These are phyloP conservation scores for Chymomyza costata DNA, from an alignment of 1,140 invertebrate genomes.

Conservation along the genomic window DNA sequence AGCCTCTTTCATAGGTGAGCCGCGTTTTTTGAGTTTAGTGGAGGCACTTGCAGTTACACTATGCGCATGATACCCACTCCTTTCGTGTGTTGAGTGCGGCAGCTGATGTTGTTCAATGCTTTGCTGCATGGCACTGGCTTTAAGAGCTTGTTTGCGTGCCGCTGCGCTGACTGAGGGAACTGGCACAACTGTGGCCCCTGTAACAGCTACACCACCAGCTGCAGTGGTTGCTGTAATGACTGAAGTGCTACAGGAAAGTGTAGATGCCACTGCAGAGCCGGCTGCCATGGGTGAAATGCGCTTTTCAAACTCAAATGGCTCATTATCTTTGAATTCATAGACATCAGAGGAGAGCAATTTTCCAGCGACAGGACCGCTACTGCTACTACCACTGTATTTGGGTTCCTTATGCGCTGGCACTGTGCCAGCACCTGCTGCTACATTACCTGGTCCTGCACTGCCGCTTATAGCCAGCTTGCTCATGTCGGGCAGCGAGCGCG, in stretches of 20 bases:
- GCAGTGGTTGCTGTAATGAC: background rate
- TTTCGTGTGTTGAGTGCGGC: constrained; percentile 8
- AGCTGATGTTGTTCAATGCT: constrained; percentile 40
- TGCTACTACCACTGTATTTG: constrained; percentile 42
- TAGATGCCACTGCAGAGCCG: constrained; percentile 8
- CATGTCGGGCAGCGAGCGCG: constrained; percentile 66
- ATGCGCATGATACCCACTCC: background rate
- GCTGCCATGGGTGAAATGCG: constrained; percentile 69
- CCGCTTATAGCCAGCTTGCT: constrained; percentile 68
- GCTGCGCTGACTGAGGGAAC: constrained; percentile 16
- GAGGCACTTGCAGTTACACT: constrained; percentile 2
- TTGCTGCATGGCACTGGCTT: constrained; percentile 28
- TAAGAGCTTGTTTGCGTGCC: constrained; percentile 42
- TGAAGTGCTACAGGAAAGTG: background rate
- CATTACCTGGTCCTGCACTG: constrained; percentile 7
- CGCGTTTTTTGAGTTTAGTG: constrained; percentile 54
- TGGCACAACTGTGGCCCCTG: constrained; percentile 1
- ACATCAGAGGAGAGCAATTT: constrained; percentile 74
- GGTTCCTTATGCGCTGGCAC: constrained; percentile 27
- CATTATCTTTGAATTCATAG: constrained; percentile 92
- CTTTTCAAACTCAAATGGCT: constrained; percentile 88
- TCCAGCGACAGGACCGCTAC: constrained; percentile 45
- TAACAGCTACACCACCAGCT: background rate
- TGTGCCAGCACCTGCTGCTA: background rate
- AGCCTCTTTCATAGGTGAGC: constrained; percentile 67